Conservation (phyloP, 1,140 invertebrate species). For the Calephelis virginiensis region DNA sequence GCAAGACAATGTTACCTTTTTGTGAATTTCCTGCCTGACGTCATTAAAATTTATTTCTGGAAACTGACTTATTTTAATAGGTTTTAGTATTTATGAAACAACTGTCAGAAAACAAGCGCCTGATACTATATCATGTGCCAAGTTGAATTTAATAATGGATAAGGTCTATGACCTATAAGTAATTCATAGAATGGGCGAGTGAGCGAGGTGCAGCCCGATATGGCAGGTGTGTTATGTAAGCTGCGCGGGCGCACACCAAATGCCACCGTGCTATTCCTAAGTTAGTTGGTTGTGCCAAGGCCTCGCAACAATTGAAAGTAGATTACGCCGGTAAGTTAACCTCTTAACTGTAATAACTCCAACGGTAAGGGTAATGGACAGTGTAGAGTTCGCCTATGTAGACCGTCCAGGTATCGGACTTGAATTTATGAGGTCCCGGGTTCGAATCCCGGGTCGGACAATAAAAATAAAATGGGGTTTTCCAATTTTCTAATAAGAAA, state of each 20-base stretch:
- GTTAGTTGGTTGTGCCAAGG: constrained; percentile 57
- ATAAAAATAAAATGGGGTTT: too few relatives aligned
- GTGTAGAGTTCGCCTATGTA: too few relatives aligned
- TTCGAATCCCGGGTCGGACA: too few relatives aligned
- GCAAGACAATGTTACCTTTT: too few relatives aligned
- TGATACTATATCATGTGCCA: constrained; percentile 37
- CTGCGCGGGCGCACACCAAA: constrained; percentile 63
- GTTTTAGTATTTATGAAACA: too few relatives aligned
- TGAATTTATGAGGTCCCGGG: too few relatives aligned
- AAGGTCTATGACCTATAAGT: constrained; percentile 74
- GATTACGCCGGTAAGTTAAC: constrained; percentile 32
- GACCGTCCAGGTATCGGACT: too few relatives aligned
- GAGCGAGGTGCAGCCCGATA: constrained; percentile 70
- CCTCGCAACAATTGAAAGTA: constrained; percentile 64
- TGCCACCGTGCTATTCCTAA: constrained; percentile 62
- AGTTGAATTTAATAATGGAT: constrained; percentile 61
- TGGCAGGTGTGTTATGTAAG: constrained; percentile 76
- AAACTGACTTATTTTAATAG: too few relatives aligned
- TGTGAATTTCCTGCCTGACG: too few relatives aligned
- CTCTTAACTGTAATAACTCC: neutral
- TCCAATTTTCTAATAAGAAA: too few relatives aligned
- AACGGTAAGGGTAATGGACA: neutral
- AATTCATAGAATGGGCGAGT: constrained; percentile 74
- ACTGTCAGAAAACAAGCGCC: constrained; percentile 29
- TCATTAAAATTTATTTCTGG: too few relatives aligned